Evolutionary conservation across 2,113 vertebrate genomes (phyloP).

Genomic region (Callipepla squamata): DNA sequence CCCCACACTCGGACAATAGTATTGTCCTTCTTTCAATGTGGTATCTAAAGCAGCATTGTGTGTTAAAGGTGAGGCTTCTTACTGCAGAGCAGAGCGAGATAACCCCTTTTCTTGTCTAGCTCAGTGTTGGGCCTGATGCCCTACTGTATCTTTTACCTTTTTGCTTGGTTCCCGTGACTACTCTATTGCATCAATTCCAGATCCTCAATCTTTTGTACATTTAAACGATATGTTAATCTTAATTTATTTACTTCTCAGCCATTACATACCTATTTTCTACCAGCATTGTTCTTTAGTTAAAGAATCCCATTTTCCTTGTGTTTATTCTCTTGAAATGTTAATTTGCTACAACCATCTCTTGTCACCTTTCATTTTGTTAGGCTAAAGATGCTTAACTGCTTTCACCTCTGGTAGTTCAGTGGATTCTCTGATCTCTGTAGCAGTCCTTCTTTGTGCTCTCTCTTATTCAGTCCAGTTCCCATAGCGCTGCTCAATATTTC

Average conservation of each 20-base stretch:
- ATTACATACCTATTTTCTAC: rapidly evolving
- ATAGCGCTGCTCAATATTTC: background rate
- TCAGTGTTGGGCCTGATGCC: background rate
- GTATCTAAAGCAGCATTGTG: background rate
- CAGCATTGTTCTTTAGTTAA: background rate
- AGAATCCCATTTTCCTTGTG: background rate
- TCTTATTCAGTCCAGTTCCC: background rate
- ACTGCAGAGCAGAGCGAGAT: background rate
- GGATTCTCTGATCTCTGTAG: background rate
- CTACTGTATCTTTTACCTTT: background rate
- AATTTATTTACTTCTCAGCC: background rate
- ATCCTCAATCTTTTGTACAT: rapidly evolving
- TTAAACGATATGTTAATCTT: background rate
- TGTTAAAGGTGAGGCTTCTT: background rate
- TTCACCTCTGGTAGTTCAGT: rapidly evolving
- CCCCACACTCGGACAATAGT: too few species aligned
- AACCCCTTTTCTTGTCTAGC: background rate
- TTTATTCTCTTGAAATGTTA: background rate
- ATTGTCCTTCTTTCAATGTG: background rate
- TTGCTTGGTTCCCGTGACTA: background rate
- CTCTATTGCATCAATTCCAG: background rate
- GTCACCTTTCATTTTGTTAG: background rate
- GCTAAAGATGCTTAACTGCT: background rate
- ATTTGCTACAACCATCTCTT: background rate
- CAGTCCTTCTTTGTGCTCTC: background rate